These are phyloP conservation scores for Cryptoblepharus egeriae DNA, from an alignment of 2,797 vertebrate genomes.

Conservation along the genomic window DNA sequence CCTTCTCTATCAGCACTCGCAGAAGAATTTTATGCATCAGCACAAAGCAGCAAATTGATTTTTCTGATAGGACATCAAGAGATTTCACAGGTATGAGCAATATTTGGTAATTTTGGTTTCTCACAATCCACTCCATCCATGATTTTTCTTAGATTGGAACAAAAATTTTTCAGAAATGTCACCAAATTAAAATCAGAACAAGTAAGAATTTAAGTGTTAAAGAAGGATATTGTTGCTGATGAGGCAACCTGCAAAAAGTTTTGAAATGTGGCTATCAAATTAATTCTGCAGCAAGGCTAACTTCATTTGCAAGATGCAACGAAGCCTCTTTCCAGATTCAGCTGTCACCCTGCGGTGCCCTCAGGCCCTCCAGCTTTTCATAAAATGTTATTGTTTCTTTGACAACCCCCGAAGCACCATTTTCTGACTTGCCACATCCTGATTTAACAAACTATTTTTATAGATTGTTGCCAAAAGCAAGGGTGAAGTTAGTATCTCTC, in stretches of 20 bases:
- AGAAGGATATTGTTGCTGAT: not conserved
- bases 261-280: not conserved
- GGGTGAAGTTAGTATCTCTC: not conserved
- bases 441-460: not conserved
- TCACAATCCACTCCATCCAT: slow-evolving; percentile 1
- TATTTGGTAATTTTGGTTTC: slow-evolving; percentile 13
- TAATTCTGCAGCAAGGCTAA: not conserved
- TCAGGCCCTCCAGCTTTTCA: not conserved
- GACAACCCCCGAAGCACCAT: slow-evolving; percentile 5
- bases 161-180: not conserved
- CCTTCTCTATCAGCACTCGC: not conserved
- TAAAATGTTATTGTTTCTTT: slow-evolving; percentile 2
- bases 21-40: not conserved
- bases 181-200: slow-evolving; percentile 1
- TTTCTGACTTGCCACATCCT: slow-evolving; percentile 4
- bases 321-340: not conserved
- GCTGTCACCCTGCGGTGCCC: not conserved
- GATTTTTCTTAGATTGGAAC: not conserved
- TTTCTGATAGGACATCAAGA: slow-evolving; percentile 19
- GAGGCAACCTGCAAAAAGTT: not conserved
- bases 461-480: slow-evolving; percentile 13
- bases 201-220: not conserved
- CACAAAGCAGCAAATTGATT: slow-evolving; percentile 4
- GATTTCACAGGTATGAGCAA: slow-evolving; percentile 18
- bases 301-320: not conserved